These are phyloP conservation scores for Leucoma salicis DNA, from an alignment of 2,888 invertebrate species.

Conservation along the genomic window DNA sequence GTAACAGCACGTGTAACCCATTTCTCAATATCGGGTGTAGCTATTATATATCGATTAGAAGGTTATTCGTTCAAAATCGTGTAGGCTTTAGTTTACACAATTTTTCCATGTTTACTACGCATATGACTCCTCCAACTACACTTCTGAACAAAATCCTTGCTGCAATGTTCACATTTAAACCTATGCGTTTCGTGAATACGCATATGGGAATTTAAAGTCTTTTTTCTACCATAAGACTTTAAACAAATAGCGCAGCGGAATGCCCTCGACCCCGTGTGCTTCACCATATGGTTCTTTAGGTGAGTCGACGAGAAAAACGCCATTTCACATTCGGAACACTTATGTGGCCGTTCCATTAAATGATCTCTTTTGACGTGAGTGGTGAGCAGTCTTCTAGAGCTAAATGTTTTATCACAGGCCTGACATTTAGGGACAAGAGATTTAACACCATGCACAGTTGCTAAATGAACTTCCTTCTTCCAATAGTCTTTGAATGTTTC, in stretches of 20 bases:
- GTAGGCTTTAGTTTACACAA: constrained; percentile 1
- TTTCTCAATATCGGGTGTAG: constrained; percentile 22
- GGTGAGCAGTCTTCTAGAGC: constrained; percentile 25
- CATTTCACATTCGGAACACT: constrained; percentile 33
- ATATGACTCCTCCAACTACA: constrained; percentile 40
- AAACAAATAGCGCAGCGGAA: constrained; percentile 53
- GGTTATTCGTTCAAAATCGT: too few species aligned
- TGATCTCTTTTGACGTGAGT: constrained; percentile 44
- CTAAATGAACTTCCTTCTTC: constrained; percentile 38
- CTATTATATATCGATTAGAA: too few species aligned
- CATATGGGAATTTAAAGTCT: constrained; percentile 56
- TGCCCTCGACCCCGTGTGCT: constrained; percentile 62
- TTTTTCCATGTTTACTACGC: constrained; percentile 37
- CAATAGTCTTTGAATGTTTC: constrained; percentile 42
- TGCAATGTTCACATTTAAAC: constrained; percentile 29
- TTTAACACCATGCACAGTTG: constrained; percentile 33
- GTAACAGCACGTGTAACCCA: constrained; percentile 31
- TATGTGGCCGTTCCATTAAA: constrained; percentile 31
- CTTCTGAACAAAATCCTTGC: constrained; percentile 35
- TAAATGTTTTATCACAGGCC: constrained; percentile 42
- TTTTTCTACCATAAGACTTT: constrained; percentile 49
- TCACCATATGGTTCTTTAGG: constrained; percentile 59
- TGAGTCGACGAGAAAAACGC: constrained; percentile 38
- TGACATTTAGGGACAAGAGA: constrained; percentile 30
- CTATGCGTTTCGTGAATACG: constrained; percentile 39